These are phyloP conservation scores for Sinocyclocheilus anophthalmus DNA, from an alignment of 2,113 vertebrate genomes.

Conservation along the genomic window DNA sequence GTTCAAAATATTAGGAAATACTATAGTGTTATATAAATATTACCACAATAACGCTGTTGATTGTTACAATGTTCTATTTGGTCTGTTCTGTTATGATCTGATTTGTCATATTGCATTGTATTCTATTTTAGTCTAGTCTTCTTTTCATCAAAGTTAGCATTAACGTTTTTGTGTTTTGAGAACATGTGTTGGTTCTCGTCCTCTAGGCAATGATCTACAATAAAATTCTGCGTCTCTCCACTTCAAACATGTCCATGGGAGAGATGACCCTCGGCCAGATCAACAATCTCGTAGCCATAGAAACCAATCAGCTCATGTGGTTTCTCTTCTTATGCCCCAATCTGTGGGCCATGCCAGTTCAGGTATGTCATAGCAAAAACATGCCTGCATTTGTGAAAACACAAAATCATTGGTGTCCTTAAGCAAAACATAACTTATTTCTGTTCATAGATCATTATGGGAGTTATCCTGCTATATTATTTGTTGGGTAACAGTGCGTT, in stretches of 20 bases:
- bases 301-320: constrained; percentile 99
- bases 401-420: no score
- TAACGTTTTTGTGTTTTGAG: neutral
- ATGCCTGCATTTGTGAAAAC: neutral
- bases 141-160: no score
- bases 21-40: neutral
- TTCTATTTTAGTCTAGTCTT: neutral
- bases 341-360: constrained; percentile 98
- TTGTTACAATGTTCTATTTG: no score
- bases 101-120: neutral
- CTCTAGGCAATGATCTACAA: constrained; percentile 98
- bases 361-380: constrained; percentile 74
- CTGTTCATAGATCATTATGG: constrained; percentile 91
- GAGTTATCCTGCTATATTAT: constrained; percentile 91
- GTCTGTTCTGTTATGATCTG: no score
- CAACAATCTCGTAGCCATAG: constrained; percentile 96
- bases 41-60: no score
- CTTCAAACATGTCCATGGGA: constrained; percentile 98
- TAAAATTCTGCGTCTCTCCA: constrained; percentile 95
- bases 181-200: neutral
- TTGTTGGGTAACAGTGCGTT: constrained; percentile 85
- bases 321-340: constrained; percentile 98
- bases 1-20: neutral
- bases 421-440: neutral
- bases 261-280: constrained; percentile 98